These are phyloP conservation scores for Lamellibrachia columna DNA, from an alignment of 2,888 invertebrate genomes.

Conservation along the genomic window DNA sequence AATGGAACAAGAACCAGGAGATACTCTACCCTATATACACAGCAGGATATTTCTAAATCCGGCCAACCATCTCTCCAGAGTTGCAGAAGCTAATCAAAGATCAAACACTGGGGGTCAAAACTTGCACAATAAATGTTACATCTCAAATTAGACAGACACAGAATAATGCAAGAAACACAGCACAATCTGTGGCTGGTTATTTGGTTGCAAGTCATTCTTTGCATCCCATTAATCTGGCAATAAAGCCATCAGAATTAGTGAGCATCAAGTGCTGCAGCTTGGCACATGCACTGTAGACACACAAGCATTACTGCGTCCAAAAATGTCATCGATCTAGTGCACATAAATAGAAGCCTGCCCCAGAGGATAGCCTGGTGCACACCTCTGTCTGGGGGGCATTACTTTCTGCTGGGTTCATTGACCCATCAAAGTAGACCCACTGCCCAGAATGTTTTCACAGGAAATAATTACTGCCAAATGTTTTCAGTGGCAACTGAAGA, in stretches of 20 bases:
- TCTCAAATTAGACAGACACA: not conserved
- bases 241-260: not conserved
- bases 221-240: not conserved
- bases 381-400: not conserved
- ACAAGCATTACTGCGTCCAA: not conserved
- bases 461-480: not conserved
- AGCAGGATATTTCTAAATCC: not conserved
- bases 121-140: not conserved
- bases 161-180: not conserved
- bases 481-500: not conserved
- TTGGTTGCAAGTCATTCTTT: not conserved
- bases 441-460: not conserved
- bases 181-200: not conserved
- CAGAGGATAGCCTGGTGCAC: not conserved
- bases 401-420: not conserved
- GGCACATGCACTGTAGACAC: not conserved
- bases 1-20: not conserved
- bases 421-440: not conserved
- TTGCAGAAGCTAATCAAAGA: not conserved
- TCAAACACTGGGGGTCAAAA: not conserved
- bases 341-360: not conserved
- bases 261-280: not conserved
- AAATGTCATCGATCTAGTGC: not conserved
- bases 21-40: not conserved
- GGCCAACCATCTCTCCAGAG: not conserved